These are phyloP conservation scores for Sipha flava DNA, from an alignment of 1,140 invertebrate species.

Conservation along the genomic window DNA sequence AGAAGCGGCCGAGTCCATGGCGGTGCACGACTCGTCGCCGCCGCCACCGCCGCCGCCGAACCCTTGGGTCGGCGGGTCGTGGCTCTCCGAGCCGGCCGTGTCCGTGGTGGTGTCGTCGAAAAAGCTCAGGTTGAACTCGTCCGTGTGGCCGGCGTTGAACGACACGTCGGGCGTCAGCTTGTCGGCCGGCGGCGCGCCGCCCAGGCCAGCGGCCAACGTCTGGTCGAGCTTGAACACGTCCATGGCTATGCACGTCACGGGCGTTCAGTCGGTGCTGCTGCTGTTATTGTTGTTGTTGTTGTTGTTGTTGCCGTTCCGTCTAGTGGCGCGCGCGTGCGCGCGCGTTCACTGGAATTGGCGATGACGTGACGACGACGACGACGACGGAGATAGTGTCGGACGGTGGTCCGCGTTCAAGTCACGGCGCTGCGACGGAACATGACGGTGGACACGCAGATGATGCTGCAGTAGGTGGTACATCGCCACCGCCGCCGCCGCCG, in stretches of 20 bases:
- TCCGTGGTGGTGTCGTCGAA: constrained; percentile 58
- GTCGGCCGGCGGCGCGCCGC: constrained; percentile 51
- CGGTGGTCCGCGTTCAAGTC: not conserved
- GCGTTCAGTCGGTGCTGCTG: not conserved
- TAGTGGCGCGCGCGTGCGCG: no score
- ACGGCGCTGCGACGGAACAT: not conserved
- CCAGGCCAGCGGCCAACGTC: constrained; percentile 51
- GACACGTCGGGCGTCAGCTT: constrained; percentile 53
- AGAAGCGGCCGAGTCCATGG: constrained; percentile 36
- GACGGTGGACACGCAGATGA: not conserved
- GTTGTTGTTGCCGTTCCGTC: not conserved
- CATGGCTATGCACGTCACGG: constrained; percentile 44
- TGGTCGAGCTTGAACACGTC: constrained; percentile 58
- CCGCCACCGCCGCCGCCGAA: no score
- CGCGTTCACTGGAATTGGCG: no score
- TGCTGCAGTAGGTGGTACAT: not conserved
- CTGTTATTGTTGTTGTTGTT: not conserved
- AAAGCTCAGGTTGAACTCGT: constrained; percentile 68
- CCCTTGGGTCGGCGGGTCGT: constrained; percentile 54
- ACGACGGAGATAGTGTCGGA: not conserved
- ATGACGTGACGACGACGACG: not conserved
- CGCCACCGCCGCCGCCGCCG: not conserved
- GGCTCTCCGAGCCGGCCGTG: constrained; percentile 59
- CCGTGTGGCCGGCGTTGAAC: constrained; percentile 56
- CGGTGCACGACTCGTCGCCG: constrained; percentile 48